These are phyloP conservation scores for Tenthredo notha DNA, from an alignment of 2,888 invertebrate genomes.

Conservation along the genomic window DNA sequence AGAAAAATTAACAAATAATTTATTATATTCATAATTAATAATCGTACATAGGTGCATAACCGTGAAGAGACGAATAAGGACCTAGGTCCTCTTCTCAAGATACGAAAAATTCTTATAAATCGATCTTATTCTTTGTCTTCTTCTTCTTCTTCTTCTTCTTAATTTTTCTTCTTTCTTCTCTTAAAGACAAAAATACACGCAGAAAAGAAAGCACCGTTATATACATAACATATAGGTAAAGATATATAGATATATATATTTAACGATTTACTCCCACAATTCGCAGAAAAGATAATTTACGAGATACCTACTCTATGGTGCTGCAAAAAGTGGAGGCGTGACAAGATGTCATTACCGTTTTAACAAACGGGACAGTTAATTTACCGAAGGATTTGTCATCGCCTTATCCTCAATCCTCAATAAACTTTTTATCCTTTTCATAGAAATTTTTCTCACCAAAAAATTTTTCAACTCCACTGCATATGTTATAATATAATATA, in stretches of 20 bases:
- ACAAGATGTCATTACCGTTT: conserved; percentile 27
- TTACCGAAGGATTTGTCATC: conserved; percentile 37
- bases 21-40: not conserved
- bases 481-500: not conserved
- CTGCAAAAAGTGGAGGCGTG: conserved; percentile 38
- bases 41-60: not conserved
- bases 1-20: too few relatives aligned
- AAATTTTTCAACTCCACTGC: not conserved
- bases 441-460: not conserved
- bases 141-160: too few relatives aligned
- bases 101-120: not conserved
- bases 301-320: not conserved
- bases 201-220: not conserved
- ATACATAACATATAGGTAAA: not conserved
- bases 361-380: conserved; percentile 35
- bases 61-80: not conserved
- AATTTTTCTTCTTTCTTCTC: not conserved
- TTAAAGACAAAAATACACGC: not conserved
- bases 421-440: conserved; percentile 1
- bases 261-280: conserved; percentile 1
- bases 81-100: not conserved
- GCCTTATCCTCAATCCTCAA: conserved; percentile 1
- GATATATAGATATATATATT: not conserved
- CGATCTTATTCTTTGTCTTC: not conserved
- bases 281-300: not conserved